Conservation (phyloP, 2,888 invertebrate genomes). For the Gasteruption jaculator region DNA sequence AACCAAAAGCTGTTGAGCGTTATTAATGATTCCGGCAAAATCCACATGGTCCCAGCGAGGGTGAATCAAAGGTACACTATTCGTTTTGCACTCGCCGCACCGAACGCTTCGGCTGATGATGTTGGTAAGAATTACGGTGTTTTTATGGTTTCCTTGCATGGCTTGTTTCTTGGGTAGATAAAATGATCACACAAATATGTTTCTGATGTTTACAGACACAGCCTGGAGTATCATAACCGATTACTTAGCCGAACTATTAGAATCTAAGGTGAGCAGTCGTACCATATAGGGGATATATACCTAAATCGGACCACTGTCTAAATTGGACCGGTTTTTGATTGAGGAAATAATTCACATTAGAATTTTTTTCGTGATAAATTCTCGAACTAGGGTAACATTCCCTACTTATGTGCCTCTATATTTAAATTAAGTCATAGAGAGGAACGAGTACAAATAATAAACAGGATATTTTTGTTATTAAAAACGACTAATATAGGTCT, state of each 20-base stretch:
- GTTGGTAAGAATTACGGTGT: constrained; percentile 58
- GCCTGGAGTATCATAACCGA: constrained; percentile 84
- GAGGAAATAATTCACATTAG: too few relatives aligned
- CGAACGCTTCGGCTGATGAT: constrained; percentile 80
- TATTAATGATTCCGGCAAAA: constrained; percentile 90
- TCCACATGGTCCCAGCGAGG: constrained; percentile 95
- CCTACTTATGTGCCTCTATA: too few relatives aligned
- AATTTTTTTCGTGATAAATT: too few relatives aligned
- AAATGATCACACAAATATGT: constrained; percentile 3
- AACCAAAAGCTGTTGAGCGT: constrained; percentile 88
- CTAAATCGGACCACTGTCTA: not conserved
- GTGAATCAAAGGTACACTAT: constrained; percentile 89
- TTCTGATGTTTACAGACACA: constrained; percentile 56
- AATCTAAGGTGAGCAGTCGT: constrained; percentile 54
- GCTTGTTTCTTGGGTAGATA: not conserved
- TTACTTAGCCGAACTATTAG: constrained; percentile 74
- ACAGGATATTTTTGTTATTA: too few relatives aligned
- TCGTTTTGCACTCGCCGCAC: constrained; percentile 89
- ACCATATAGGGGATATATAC: not conserved
- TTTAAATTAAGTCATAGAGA: too few relatives aligned
- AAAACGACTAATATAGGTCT: too few relatives aligned
- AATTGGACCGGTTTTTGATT: not conserved
- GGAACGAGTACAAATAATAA: too few relatives aligned
- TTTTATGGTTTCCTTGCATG: not conserved
- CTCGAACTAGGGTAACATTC: too few relatives aligned